Conservation (phyloP, 1,140 invertebrate species). For the Carposina sasakii region DNA sequence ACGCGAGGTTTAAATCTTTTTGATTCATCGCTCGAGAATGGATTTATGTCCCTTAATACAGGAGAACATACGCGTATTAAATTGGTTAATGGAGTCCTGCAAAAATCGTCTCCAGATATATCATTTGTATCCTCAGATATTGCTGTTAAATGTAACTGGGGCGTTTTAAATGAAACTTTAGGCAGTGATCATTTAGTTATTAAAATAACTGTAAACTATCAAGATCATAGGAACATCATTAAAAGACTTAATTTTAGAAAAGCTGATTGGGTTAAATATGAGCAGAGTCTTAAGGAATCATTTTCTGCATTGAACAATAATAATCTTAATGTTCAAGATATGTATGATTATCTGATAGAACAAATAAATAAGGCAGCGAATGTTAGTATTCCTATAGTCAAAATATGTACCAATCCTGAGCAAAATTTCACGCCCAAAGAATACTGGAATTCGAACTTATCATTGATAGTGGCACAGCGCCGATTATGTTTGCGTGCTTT, state of each 20-base stretch:
- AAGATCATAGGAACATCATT: not conserved
- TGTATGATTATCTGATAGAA: not conserved
- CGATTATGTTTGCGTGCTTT: not conserved
- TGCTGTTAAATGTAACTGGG: not conserved
- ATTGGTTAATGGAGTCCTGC: not conserved
- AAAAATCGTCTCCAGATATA: slow-evolving; percentile 5
- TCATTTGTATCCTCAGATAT: slow-evolving; percentile 5
- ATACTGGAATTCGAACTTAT: slow-evolving; percentile 6
- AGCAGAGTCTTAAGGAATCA: not conserved
- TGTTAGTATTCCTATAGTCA: slow-evolving; percentile 1
- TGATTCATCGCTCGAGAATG: not conserved
- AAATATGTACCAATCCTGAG: not conserved
- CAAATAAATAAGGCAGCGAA: not conserved
- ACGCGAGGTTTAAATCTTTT: not conserved
- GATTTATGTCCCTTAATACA: not conserved
- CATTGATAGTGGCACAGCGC: not conserved
- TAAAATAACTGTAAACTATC: not conserved
- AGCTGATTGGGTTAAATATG: slow-evolving; percentile 6
- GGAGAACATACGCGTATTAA: not conserved
- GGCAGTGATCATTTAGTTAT: slow-evolving; percentile 9
- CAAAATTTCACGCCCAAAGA: slow-evolving; percentile 1
- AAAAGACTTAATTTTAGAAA: not conserved
- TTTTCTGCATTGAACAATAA: not conserved
- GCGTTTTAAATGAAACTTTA: not conserved
- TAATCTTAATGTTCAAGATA: not conserved